Evolutionary conservation across 2,797 vertebrate species (phyloP).

Genomic region (Mus spretus): DNA sequence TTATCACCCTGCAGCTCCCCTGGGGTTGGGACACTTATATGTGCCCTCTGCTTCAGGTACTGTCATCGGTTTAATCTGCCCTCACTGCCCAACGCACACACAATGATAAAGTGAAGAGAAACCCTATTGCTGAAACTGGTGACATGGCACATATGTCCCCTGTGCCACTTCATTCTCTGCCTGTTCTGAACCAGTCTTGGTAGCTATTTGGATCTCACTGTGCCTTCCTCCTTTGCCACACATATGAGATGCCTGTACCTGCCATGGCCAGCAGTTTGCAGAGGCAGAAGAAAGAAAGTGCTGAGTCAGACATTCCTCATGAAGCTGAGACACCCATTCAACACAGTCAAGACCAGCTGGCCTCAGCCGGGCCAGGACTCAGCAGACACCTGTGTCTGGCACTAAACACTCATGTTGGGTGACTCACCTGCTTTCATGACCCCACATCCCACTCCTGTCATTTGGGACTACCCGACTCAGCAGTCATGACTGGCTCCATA

Average conservation of each 20-base stretch:
- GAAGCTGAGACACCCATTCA: neutral
- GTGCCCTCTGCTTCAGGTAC: too few species aligned
- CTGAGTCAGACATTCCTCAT: neutral
- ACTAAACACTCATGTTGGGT: neutral
- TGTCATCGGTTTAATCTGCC: fast-evolving
- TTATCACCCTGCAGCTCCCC: too few species aligned
- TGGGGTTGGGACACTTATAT: neutral
- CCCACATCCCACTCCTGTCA: too few species aligned
- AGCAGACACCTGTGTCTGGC: neutral
- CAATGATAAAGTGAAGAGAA: neutral
- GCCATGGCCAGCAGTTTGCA: neutral
- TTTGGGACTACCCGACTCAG: neutral
- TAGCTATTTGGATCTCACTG: neutral
- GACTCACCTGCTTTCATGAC: neutral
- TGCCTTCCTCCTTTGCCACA: neutral
- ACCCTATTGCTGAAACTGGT: too few species aligned
- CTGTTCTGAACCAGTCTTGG: neutral
- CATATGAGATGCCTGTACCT: neutral
- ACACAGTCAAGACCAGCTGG: neutral
- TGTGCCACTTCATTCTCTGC: fast-evolving
- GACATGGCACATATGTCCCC: fast-evolving
- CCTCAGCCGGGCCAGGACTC: too few species aligned
- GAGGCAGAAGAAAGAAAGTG: neutral
- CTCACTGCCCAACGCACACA: too few species aligned
- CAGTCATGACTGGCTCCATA: neutral